Conservation (phyloP, 1,140 invertebrate genomes). For the Trichomalopsis sarcophagae region DNA sequence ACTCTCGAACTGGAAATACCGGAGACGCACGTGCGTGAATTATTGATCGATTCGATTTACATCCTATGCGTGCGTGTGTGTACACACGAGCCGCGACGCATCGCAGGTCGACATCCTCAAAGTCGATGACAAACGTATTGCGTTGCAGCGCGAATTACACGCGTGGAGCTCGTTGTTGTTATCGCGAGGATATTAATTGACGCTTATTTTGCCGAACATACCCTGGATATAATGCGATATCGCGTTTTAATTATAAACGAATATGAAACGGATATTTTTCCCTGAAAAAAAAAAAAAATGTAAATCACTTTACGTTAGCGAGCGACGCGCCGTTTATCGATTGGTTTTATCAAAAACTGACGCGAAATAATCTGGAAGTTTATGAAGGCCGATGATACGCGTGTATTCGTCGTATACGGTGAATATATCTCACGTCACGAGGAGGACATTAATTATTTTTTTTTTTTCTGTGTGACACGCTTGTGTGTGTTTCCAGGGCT, state of each 20-base stretch:
- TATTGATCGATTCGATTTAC: conserved; percentile 18
- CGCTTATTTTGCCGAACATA: too few species aligned
- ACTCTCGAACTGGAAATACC: background rate
- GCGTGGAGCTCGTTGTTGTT: too few species aligned
- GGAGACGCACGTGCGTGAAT: background rate
- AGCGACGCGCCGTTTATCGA: too few species aligned
- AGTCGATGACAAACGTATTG: background rate
- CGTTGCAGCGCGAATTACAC: too few species aligned
- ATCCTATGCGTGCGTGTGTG: background rate
- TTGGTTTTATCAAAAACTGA: background rate
- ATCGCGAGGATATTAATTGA: too few species aligned
- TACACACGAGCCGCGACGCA: background rate
- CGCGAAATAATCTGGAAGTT: background rate
- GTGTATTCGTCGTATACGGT: background rate
- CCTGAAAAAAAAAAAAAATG: too few species aligned
- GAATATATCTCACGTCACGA: conserved; percentile 5
- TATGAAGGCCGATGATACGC: background rate
- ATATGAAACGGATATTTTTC: too few species aligned
- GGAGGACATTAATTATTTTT: conserved; percentile 15
- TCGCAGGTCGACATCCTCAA: background rate
- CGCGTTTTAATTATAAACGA: too few species aligned
- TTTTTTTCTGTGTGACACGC: background rate
- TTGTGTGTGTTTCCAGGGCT: conserved; percentile 57
- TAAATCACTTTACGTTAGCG: too few species aligned
- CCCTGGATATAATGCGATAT: too few species aligned